Evolutionary conservation across 2,888 invertebrate species (phyloP), one percentile per base, ranked within the genome.

Genomic region (Catocala fraxini): DNA sequence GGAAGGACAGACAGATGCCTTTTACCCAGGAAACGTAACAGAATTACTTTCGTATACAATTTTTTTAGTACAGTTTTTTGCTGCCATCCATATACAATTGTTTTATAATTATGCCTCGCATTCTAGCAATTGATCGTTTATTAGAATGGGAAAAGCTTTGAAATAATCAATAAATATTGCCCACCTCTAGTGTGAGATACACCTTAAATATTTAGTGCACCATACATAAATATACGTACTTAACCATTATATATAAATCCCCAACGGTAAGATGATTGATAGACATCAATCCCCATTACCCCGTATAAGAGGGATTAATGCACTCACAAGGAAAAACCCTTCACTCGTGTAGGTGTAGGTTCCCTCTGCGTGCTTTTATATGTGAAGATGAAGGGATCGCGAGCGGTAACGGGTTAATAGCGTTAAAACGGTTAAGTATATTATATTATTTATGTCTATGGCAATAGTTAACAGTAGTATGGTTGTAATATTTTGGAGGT

Each of bases 321-420:
- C 80, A 79, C 70, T 83, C 73, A 70, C 75, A 71, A 76, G 75
- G 77, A 84, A 84, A 65, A 80, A 67, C 67, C 73, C 54, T 73
- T 80, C 79, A 75, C 51, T 71, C 62, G 71, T 77, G 73, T 74
- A 71, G 72, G 66, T 63, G 62, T 56, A 55, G 58, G 41, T 62
- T 65, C 63, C 65, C 70, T 67, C 58, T 65, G 59, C 49, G 51
- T 52, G 56, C 51, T 34, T 68, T 59, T 60, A 58, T 52, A 33
- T 61, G 58, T 51, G 43, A 58, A 63, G 57, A 57, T 60, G 54
- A 65, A 59, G 51, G 56, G 54, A 63, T 53, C 49, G 43, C 33
- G 47, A 35, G 33, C 15, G 54, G 48, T 58, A 60, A 43, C 11
- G 45, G 25, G 43, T 51, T 58, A 52, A 15, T 5, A 46, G 13